These are phyloP conservation scores for Paragorgia papillata DNA, from an alignment of 92 coral and sea anemone species.

Conservation along the genomic window DNA sequence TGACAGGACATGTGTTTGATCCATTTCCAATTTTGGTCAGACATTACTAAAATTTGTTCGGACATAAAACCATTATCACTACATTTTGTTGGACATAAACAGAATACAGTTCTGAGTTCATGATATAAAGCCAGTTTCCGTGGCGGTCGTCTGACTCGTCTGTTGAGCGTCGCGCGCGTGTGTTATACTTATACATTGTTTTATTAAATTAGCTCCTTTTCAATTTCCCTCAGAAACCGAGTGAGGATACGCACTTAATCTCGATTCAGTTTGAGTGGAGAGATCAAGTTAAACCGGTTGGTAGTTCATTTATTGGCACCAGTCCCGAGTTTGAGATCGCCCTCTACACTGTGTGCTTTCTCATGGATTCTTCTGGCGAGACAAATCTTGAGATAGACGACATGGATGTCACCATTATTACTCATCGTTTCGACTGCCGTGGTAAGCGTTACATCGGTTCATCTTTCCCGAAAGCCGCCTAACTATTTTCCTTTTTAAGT, in stretches of 20 bases:
- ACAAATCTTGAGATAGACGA: constrained; percentile 87
- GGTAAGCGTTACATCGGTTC: constrained; percentile 74
- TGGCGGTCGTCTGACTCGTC: no score
- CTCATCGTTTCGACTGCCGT: constrained; percentile 59
- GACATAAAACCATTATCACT: no score
- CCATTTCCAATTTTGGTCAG: no score
- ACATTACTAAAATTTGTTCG: no score
- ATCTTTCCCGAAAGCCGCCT: constrained; percentile 76
- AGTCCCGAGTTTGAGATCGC: constrained; percentile 99
- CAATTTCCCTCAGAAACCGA: constrained; percentile 74
- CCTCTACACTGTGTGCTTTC: constrained; percentile 86
- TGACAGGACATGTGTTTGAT: no score
- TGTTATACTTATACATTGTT: no score
- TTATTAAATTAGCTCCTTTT: no score
- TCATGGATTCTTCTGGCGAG: constrained; percentile 72
- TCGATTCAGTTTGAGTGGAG: constrained; percentile 96
- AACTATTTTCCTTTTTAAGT: not conserved
- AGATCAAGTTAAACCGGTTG: constrained; percentile 83
- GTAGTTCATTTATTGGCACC: constrained; percentile 96
- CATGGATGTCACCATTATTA: constrained; percentile 78
- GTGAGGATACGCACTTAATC: constrained; percentile 71
- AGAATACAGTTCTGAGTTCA: no score
- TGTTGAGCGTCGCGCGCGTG: no score
- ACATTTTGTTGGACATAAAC: no score
- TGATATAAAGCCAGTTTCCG: no score